Evolutionary conservation across 2,113 vertebrate genomes (phyloP).

Genomic region (Sitta europaea): DNA sequence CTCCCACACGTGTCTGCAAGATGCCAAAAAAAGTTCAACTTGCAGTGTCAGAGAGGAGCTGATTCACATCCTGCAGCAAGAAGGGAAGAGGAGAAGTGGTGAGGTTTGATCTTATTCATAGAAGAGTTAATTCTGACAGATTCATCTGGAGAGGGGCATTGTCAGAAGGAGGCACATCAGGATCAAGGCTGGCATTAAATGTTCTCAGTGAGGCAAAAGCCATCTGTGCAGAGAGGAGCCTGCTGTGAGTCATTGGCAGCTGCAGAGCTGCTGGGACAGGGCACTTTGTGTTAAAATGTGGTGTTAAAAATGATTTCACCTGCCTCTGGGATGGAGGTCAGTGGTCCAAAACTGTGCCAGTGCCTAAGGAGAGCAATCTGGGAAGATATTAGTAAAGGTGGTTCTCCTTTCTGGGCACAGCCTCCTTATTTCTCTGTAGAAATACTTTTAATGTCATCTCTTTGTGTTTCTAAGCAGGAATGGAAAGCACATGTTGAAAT

Average conservation of each 20-base stretch:
- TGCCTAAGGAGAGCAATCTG: background rate
- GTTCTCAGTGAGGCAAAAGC: background rate
- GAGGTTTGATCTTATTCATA: background rate
- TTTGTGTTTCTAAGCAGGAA: background rate
- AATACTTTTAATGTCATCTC: background rate
- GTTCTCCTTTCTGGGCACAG: background rate
- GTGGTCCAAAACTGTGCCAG: background rate
- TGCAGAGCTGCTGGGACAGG: background rate
- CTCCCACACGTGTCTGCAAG: slow-evolving; percentile 30
- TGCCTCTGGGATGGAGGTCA: background rate
- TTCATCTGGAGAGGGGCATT: background rate
- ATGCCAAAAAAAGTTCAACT: background rate
- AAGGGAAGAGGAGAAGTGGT: slow-evolving; percentile 50
- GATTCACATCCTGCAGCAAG: slow-evolving; percentile 45
- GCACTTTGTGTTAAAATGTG: background rate
- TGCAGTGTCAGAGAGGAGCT: background rate
- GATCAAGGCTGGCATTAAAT: background rate
- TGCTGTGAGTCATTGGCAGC: background rate
- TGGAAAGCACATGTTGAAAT: background rate
- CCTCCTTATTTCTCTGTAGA: background rate
- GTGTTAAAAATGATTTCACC: background rate
- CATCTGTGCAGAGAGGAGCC: background rate
- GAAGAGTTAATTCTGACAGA: background rate
- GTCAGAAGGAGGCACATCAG: background rate
- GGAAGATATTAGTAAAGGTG: background rate